Evolutionary conservation across 2,113 vertebrate species (phyloP).

Genomic region (Carassius carassius): DNA sequence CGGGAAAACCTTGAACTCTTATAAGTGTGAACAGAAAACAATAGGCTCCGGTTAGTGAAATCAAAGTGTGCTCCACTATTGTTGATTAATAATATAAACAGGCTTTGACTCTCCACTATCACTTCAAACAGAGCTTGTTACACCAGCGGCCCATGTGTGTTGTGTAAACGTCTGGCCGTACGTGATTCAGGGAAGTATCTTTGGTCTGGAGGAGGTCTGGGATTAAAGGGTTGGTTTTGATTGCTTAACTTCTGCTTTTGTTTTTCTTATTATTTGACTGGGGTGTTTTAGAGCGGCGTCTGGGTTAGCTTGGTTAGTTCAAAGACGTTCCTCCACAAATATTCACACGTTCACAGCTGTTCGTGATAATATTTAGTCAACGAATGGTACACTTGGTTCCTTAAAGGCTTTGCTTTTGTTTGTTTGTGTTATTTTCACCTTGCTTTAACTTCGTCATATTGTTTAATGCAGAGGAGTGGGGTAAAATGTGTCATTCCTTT

Average conservation of each 20-base stretch:
- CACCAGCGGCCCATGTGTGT: not conserved
- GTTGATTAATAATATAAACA: not conserved
- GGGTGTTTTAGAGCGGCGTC: constrained; percentile 26
- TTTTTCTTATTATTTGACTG: constrained; percentile 50
- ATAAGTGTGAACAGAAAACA: too few relatives aligned
- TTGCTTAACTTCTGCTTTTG: constrained; percentile 47
- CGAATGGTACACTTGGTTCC: constrained; percentile 51
- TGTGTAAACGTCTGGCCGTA: not conserved
- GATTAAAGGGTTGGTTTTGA: constrained; percentile 43
- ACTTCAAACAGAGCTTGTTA: too few relatives aligned
- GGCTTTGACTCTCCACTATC: not conserved
- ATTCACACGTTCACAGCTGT: constrained; percentile 59
- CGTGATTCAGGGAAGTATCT: constrained; percentile 28
- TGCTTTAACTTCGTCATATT: not conserved
- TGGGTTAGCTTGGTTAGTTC: constrained; percentile 53
- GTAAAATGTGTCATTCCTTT: not conserved
- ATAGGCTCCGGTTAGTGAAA: too few relatives aligned
- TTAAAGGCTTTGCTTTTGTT: constrained; percentile 37
- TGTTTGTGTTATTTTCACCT: constrained; percentile 9
- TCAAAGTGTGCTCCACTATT: not conserved
- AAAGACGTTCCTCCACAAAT: constrained; percentile 52
- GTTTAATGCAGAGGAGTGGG: not conserved
- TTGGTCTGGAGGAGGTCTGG: constrained; percentile 28
- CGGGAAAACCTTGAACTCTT: too few relatives aligned
- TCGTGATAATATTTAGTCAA: constrained; percentile 59